Base-by-base conservation (phyloP, 2,888 invertebrate species). In the Noctua fimbriata region DNA sequence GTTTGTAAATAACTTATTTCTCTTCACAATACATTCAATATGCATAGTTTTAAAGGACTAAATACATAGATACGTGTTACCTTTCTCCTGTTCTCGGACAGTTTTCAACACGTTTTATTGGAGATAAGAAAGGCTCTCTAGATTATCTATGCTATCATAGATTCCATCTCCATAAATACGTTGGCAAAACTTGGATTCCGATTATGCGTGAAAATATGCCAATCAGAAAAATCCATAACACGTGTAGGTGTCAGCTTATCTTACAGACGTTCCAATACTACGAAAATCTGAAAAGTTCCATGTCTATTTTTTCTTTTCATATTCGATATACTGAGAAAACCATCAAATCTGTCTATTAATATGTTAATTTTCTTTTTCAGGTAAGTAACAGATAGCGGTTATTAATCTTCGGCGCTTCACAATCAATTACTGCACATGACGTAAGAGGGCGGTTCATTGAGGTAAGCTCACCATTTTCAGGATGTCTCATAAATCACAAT, bases 361-460 rank as follows among this genome's bases (percentile, higher is more conserved):
- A 79, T 86, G 81, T 86, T 65, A 70, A 75, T 83, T 85, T 76
- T 74, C 87, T 89, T 83, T 92, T 91, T 55, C 90, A 92, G 92
- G 92, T 92, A 91, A 92, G 92, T 91, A 77, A 81, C 78, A 82
- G 77, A 81, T 78, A 63, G 69, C 60, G 63, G 74, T 81, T 82
- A 85, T 87, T 85, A 87, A 88, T 89, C 89, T 83, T 84, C 88
- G 67, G 79, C 65, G 73, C 60, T 81, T 79, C 78, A 70, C 71
- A 78, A 86, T 88, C 74, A 87, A 85, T 88, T 88, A 87, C 83
- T 81, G 76, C 84, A 76, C 16, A 66, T 66, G 87, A 81, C 76
- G 81, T 79, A 75, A 83, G 76, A 84, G 74, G 66, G 77, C 70
- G 66, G 80, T 83, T 82, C 79, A 66, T 69, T 80, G 69, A 89